These are phyloP conservation scores for Virgularia gustaviana DNA, from an alignment of 92 coral and sea anemone genomes.

Conservation along the genomic window DNA sequence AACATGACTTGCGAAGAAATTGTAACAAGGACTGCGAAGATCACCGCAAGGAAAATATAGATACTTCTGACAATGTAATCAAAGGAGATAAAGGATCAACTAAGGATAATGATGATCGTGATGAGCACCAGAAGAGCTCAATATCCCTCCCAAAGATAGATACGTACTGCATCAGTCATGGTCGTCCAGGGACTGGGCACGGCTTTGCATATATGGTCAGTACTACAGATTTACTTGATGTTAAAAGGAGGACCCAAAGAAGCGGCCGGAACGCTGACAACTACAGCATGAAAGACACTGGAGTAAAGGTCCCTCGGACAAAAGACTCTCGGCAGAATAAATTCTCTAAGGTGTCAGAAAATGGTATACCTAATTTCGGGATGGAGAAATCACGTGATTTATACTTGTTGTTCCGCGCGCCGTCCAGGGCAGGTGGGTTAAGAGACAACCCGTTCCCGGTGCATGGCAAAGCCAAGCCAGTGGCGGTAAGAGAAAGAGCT, in stretches of 20 bases:
- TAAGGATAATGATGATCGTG: too few species aligned
- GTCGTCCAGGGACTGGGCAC: slow-evolving; percentile 15
- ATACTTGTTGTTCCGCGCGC: slow-evolving; percentile 34
- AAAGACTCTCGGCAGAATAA: neutral
- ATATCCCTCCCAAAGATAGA: slow-evolving; percentile 24
- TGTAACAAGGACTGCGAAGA: too few species aligned
- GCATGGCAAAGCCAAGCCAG: neutral
- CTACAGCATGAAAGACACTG: too few species aligned
- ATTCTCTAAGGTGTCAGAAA: neutral
- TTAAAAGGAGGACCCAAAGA: neutral
- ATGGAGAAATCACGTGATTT: neutral
- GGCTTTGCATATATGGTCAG: slow-evolving; percentile 32
- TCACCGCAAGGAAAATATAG: too few species aligned
- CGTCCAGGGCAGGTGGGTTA: slow-evolving; percentile 31
- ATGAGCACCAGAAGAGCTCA: too few species aligned
- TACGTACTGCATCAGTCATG: slow-evolving; percentile 20
- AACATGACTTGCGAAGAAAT: too few species aligned
- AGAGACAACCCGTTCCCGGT: neutral
- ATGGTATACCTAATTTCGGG: neutral
- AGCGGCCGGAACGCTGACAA: too few species aligned
- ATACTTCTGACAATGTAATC: too few species aligned
- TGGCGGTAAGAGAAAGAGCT: neutral
- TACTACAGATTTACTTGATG: slow-evolving; percentile 12
- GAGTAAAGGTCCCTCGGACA: too few species aligned
- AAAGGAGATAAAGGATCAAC: too few species aligned